Evolutionary conservation across 1,140 invertebrate genomes (phyloP).

Genomic region (Papilio helenus): DNA sequence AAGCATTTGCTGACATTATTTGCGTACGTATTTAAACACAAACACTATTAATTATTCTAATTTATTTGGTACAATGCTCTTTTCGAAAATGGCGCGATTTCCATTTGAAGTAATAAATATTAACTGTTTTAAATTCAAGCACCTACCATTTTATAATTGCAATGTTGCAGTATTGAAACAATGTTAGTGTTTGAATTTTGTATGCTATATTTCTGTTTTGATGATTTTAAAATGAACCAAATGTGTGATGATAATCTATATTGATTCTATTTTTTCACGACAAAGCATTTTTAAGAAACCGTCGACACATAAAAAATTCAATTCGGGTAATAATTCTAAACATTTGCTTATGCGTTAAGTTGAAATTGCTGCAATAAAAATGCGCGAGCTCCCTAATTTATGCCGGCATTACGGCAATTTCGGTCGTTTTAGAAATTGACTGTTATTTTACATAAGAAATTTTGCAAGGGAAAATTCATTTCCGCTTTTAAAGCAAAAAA

Average conservation of each 20-base stretch:
- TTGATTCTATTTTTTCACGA: not conserved
- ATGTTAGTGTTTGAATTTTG: not conserved
- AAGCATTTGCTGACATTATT: not conserved
- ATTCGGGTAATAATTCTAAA: slow-evolving; percentile 26
- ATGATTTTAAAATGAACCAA: not conserved
- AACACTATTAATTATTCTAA: not conserved
- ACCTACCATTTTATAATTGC: not conserved
- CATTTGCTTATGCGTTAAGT: slow-evolving; percentile 37
- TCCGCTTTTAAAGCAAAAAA: slow-evolving; percentile 16
- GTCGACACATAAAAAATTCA: slow-evolving; percentile 5
- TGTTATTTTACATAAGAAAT: slow-evolving; percentile 34
- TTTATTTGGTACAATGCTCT: not conserved
- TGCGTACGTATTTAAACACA: not conserved
- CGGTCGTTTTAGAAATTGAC: slow-evolving; percentile 22
- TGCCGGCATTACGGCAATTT: slow-evolving; percentile 32
- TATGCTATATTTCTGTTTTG: not conserved
- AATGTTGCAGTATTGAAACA: not conserved
- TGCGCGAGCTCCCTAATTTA: slow-evolving; percentile 23
- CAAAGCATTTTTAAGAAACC: not conserved
- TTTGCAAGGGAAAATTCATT: slow-evolving; percentile 10
- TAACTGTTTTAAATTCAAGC: not conserved
- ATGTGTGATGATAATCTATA: not conserved
- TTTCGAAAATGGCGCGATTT: not conserved
- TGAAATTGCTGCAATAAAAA: slow-evolving; percentile 34
- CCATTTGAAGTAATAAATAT: slow-evolving; percentile 11